Base-by-base conservation (phyloP, 2,113 vertebrate genomes). In the Thamnaconus septentrionalis region DNA sequence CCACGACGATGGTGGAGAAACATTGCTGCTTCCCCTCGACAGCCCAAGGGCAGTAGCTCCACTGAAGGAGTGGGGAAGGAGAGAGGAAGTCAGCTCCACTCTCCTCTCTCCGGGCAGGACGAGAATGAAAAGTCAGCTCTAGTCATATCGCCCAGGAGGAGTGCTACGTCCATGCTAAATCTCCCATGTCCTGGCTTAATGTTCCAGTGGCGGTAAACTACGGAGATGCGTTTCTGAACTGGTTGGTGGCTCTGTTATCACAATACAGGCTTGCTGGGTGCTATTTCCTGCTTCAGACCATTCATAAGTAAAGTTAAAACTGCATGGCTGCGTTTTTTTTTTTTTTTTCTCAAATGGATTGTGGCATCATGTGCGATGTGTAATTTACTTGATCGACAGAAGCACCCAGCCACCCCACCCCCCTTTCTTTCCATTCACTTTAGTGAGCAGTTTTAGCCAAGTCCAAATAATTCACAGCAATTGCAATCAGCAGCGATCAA, bases 401-500 rank as follows among this genome's bases (percentile, higher is more conserved):
- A 31, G 18, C 18, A 31, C 1, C 18, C 18, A 31, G 18, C 18
- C 18, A 31, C 18, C 18, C 18, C 18, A 31, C 18, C 18, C 18
- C 18, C 18, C 18, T 31, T 31, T 31, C 18, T 31, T 31, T 59
- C 54, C 42, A 60, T 56, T 70, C 73, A 55, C 44, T 71, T 78
- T 49, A 58, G 59, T 9, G 18, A 69, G 78, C 69, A 73, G 76
- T 85, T 88, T 80, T 78, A 63, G 82, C 69, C 18, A 31, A 68
- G 78, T 85, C 82, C 87, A 88, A 91, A 92, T 91, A 86, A 89
- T 89, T 90, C 79, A 86, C 78, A 6, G 79, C 83, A 84, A 88
- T 82, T 71, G 77, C 82, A 91, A 89, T 87, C 87, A 84, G 80
- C 73, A 59, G 75, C 72, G 74, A 88, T 91, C 89, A 87, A 89